Percentiles rank a stretch among this genome's conserved stretches.
Evolutionary conservation across 1,140 invertebrate species (phyloP).

Genomic region (Drosophila jambulina): DNA sequence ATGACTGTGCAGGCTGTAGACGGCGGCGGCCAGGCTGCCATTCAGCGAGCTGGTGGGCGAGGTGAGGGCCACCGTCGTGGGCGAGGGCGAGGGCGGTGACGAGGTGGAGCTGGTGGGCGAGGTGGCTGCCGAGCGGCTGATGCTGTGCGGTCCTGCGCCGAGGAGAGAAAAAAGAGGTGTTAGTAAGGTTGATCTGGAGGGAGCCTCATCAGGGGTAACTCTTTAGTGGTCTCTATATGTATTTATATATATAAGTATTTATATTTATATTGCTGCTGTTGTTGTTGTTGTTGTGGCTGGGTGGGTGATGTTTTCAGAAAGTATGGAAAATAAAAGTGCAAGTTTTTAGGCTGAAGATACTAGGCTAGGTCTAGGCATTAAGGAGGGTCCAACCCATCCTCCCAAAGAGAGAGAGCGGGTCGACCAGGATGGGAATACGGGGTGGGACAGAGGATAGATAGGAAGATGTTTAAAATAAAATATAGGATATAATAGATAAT

Average conservation of each 20-base stretch:
- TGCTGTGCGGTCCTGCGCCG: conserved; percentile 78
- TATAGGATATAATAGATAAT: conserved; percentile 28
- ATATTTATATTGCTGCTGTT: conserved; percentile 30
- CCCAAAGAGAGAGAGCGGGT: neutral
- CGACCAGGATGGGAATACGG: conserved; percentile 10
- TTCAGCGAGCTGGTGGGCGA: conserved; percentile 75
- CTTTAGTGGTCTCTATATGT: conserved; percentile 6
- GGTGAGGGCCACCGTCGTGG: conserved; percentile 66
- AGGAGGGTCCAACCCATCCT: neutral
- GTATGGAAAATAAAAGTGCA: conserved; percentile 78
- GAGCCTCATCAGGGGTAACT: neutral
- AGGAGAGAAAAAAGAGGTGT: conserved; percentile 45
- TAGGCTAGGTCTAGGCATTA: conserved; percentile 4
- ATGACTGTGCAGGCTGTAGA: conserved; percentile 70
- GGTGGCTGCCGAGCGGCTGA: conserved; percentile 79
- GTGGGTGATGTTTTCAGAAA: conserved; percentile 41
- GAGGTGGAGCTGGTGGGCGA: conserved; percentile 84
- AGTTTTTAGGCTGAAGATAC: conserved; percentile 54
- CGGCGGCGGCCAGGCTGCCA: conserved; percentile 56
- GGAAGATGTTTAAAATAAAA: conserved; percentile 56
- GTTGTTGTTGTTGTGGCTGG: neutral
- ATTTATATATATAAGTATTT: conserved; percentile 13
- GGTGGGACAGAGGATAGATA: conserved; percentile 2
- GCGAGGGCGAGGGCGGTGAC: conserved; percentile 77
- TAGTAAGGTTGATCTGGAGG: conserved; percentile 19